These are phyloP conservation scores for Nemopilema nomurai DNA, from an alignment of 30 jellyfish, hydroid and myxozoan species.

Conservation along the genomic window DNA sequence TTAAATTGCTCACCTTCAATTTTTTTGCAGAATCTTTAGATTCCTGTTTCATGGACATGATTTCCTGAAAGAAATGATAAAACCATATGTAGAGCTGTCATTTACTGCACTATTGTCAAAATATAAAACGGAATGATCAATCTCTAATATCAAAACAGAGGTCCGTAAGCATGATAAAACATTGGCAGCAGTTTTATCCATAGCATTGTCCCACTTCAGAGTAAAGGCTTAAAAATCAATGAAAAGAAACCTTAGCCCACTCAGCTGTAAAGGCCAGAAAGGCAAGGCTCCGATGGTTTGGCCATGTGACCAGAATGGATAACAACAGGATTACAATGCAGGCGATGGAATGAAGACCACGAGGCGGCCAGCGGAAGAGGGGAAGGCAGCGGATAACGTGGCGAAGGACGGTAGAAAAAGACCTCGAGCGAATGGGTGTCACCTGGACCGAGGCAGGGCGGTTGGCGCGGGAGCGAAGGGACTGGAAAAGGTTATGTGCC, in stretches of 20 bases:
- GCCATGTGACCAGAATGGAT: no score
- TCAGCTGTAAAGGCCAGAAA: no score
- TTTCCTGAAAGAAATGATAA: conserved; percentile 37
- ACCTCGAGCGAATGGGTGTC: not conserved
- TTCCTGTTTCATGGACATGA: conserved; percentile 19
- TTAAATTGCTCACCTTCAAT: conserved; percentile 48
- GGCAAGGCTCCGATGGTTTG: no score
- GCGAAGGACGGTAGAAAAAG: not conserved
- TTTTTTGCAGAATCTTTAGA: conserved; percentile 38
- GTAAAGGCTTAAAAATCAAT: no score
- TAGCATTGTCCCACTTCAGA: no score
- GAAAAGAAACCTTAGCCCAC: no score
- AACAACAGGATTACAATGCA: not conserved
- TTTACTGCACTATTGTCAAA: no score
- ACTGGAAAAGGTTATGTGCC: not conserved
- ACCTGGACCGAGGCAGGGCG: not conserved
- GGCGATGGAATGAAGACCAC: not conserved
- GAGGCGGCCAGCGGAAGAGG: not conserved
- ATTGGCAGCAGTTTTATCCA: no score
- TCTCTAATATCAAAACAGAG: no score
- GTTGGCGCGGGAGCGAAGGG: not conserved
- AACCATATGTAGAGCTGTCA: no score
- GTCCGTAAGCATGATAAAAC: no score
- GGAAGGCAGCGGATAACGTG: not conserved
- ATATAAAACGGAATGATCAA: no score